Evolutionary conservation across 2,113 vertebrate species (phyloP), one percentile per base, ranked within the genome.

Genomic region (Cisticola juncidis): DNA sequence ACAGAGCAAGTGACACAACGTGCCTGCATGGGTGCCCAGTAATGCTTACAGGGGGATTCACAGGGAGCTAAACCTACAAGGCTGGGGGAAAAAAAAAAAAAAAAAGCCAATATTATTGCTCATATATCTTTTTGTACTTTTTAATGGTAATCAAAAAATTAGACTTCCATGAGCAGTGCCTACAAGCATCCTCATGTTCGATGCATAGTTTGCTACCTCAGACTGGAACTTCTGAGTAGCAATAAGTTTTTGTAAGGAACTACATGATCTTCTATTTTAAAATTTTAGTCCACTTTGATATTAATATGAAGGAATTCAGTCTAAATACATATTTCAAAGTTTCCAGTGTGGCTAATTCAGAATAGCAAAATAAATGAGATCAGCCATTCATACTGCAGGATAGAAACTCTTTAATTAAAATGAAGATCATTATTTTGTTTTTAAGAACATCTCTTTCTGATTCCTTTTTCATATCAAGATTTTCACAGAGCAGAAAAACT

Each of bases 1-100:
- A 15, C 9, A 38, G 20, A 61, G 3, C 17, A 80, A 83, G 42
- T 28, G 22, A 48, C 11, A 28, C 3, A 24, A 19, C 0, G 1
- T 12, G 70, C 10, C 13, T 22, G 38, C 35, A 21, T 9, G 5
- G 28, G 9, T 53, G 16, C 31, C 62, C 58, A 61, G 31, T 56
- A 29, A 20, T 19, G 11, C 5, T 72, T 60, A 29, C 50, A 72
- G 6, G 19, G 38, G n/a, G 22, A 28, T 81, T 86, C 14, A 40
- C 12, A 28, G 9, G 23, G 18, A 70, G 2, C 3, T 57, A 84
- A 81, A 57, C 5, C 12, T 18, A 29, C 2, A 16, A 58, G 23
- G 58, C 21, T 8, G 50, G 38, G n/a, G n/a, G n/a, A n/a, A n/a
- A n/a, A n/a, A n/a, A 36, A 14, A 29, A 71, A 78, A 38, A 24